Conservation (phyloP, 1,140 invertebrate species). For the Holcopasites calliopsidis region DNA sequence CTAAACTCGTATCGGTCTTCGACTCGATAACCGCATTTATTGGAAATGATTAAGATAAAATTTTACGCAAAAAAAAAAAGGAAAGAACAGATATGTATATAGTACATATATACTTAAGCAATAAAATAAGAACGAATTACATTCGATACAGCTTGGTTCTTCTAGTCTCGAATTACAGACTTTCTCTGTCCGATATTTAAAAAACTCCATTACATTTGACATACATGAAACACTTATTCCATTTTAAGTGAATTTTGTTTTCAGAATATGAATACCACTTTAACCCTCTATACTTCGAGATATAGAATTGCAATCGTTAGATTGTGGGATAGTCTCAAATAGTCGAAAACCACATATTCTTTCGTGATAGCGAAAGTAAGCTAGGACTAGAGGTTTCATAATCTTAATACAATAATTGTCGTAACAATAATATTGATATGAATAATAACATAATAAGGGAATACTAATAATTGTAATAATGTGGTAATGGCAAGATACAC, state of each 20-base stretch:
- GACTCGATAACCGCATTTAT: slow-evolving; percentile 4
- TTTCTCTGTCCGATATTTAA: not conserved
- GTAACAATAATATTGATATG: slow-evolving; percentile 29
- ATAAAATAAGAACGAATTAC: slow-evolving; percentile 1
- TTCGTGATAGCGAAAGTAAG: slow-evolving; percentile 57
- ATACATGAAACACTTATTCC: not conserved
- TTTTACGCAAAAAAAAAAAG: not conserved
- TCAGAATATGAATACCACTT: not conserved
- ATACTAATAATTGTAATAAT: slow-evolving; percentile 18
- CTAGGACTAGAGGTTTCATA: slow-evolving; percentile 66
- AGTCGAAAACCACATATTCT: slow-evolving; percentile 47
- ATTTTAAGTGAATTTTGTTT: too few relatives aligned
- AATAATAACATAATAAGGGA: not conserved
- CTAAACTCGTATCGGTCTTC: not conserved
- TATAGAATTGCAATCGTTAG: slow-evolving; percentile 13
- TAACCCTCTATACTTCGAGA: not conserved
- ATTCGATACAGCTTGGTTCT: not conserved
- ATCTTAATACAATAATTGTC: slow-evolving; percentile 45
- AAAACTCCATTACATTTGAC: not conserved
- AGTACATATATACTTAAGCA: slow-evolving; percentile 14
- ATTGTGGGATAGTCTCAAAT: slow-evolving; percentile 37
- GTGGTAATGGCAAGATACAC: slow-evolving; percentile 61
- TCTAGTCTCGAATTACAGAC: slow-evolving; percentile 12
- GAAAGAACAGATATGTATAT: slow-evolving; percentile 27
- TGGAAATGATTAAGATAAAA: slow-evolving; percentile 22